These are phyloP conservation scores for Baryphthengus martii DNA, from an alignment of 2,113 vertebrate genomes.

Conservation along the genomic window DNA sequence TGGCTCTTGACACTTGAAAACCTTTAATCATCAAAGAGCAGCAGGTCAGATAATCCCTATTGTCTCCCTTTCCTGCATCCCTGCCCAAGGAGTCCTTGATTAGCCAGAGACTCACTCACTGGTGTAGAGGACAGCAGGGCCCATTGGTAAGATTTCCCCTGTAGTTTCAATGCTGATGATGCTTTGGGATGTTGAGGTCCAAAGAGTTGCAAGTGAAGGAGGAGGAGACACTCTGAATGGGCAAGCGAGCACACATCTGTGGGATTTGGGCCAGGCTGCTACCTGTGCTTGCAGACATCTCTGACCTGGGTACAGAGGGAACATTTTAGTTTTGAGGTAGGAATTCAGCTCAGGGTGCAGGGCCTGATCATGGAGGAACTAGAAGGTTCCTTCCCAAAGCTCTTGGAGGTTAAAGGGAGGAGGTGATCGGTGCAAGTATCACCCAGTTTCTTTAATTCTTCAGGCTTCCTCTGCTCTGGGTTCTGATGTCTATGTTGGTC, in stretches of 20 bases:
- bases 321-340: not conserved
- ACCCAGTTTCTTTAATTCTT: not conserved
- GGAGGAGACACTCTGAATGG: not conserved
- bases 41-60: not conserved
- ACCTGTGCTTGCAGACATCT: not conserved
- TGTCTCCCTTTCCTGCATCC: not conserved
- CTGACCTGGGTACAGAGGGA: not conserved
- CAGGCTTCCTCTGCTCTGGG: not conserved
- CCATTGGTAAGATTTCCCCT: not conserved
- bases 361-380: fast-evolving
- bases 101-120: fast-evolving
- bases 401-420: not conserved
- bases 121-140: not conserved
- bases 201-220: not conserved
- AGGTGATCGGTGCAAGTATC: not conserved
- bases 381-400: not conserved
- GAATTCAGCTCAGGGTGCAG: not conserved
- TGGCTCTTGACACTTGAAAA: not conserved
- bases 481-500: not conserved
- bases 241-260: fast-evolving
- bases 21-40: not conserved
- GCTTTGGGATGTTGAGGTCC: not conserved
- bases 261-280: not conserved
- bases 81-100: not conserved
- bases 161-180: not conserved